Base-by-base conservation (phyloP, 2,113 vertebrate species). In the Stictonetta naevosa region DNA sequence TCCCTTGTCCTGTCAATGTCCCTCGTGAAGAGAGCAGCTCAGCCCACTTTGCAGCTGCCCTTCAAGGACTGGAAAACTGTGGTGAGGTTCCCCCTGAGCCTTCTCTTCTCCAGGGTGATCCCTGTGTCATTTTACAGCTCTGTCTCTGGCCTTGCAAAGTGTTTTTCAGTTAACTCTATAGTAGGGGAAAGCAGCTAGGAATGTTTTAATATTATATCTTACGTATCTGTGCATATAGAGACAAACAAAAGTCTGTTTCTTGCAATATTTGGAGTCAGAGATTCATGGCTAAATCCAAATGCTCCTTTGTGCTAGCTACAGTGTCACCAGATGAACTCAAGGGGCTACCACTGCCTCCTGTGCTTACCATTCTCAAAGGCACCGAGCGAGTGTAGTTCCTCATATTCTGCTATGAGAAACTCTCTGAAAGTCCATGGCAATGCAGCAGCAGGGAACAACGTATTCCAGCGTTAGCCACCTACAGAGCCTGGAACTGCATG, bases 401-500 rank as follows among this genome's bases (percentile, higher is more conserved):
- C 8, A 1, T 36, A 4, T 20, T 63, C 28, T 52, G 31, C 62
- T 50, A 19, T 50, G 19, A 40, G 23, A 59, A 64, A 26, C 29
- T 31, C 29, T 31, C 40, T 29, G 7, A 18, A 58, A 28, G 31
- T 63, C 28, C 4, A 3, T n/a, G 33, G 34, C 44, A 22, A 13
- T 75, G 16, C 28, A 58, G 22, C 36, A 64, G 33, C 5, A 2
- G 42, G 36, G 62, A 21, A 52, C 20, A 17, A 15, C 2, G 2
- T 9, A 11, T 48, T 28, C 34, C 2, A 3, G 38, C 23, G 63
- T 16, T 9, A 26, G 33, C 36, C 56, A 11, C 31, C 21, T 38
- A 3, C 10, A 19, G 13, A 67, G 28, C 31, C 16, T 79, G 22
- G 13, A 7, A 15, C 21, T 4, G 0, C 31, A 50, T 1, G 2